These are phyloP conservation scores for Muntiacus reevesi DNA, from an alignment of 2,113 vertebrate genomes.

Conservation along the genomic window DNA sequence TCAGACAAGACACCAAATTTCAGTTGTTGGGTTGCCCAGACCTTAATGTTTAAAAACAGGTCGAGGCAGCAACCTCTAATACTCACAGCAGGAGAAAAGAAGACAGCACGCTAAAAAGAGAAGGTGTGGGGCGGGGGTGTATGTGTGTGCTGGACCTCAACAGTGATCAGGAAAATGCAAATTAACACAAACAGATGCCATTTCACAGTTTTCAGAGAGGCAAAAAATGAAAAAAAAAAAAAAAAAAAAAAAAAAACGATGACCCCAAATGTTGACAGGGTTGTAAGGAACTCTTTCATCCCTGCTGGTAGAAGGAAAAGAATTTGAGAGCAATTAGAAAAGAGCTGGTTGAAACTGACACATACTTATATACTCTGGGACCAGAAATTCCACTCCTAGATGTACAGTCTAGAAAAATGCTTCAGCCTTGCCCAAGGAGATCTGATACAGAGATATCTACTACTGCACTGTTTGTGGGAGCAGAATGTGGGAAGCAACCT, in stretches of 20 bases:
- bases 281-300: background rate
- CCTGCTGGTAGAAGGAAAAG: background rate
- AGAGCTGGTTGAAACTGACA: background rate
- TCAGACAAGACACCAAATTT: conserved; percentile 80
- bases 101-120: background rate
- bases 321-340: background rate
- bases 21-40: conserved; percentile 75
- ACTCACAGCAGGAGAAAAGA: background rate
- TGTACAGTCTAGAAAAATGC: background rate
- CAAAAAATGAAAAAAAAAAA: conserved; percentile 6
- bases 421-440: background rate
- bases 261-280: background rate
- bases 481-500: background rate
- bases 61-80: conserved; percentile 50
- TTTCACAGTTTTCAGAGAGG: background rate
- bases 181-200: background rate
- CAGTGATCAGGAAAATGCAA: background rate
- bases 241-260: background rate
- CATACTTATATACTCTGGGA: background rate
- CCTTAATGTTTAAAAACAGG: conserved; percentile 75
- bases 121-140: no score
- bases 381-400: background rate
- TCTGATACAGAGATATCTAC: background rate
- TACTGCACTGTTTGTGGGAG: fast-evolving
- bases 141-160: background rate